These are phyloP conservation scores for Galagoides demidoff DNA, from an alignment of 2,797 vertebrate genomes.

Conservation along the genomic window DNA sequence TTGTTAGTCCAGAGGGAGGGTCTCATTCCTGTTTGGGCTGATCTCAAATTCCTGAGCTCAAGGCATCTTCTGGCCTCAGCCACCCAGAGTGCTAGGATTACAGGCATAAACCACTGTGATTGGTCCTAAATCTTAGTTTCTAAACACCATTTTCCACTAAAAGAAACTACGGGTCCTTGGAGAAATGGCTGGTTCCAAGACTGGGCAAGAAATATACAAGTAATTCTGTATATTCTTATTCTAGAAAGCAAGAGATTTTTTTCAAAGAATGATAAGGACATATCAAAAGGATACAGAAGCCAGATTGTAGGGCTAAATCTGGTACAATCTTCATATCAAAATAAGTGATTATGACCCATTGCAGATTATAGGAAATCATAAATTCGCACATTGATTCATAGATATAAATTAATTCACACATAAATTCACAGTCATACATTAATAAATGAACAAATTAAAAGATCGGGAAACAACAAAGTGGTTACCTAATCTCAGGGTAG, in stretches of 20 bases:
- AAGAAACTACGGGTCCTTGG: neutral
- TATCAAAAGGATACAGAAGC: neutral
- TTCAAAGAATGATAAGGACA: neutral
- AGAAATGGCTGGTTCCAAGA: neutral
- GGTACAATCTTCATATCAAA: neutral
- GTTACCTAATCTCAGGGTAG: neutral
- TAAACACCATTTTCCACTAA: neutral
- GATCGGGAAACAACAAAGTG: neutral
- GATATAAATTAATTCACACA: neutral
- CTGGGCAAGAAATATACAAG: neutral
- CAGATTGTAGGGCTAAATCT: neutral
- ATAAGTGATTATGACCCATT: neutral
- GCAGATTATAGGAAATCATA: neutral
- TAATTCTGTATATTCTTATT: neutral
- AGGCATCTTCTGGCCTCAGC: too few species aligned
- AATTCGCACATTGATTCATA: neutral
- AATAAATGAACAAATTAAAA: neutral
- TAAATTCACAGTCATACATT: neutral
- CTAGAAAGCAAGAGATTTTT: neutral
- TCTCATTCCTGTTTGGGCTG: too few species aligned
- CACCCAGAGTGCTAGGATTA: too few species aligned
- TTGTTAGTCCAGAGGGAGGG: too few species aligned
- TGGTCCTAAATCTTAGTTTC: neutral
- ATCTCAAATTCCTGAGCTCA: too few species aligned
- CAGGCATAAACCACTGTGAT: too few species aligned